These are phyloP conservation scores for Chrysolina americana DNA, from an alignment of 2,888 invertebrate genomes.

Conservation along the genomic window DNA sequence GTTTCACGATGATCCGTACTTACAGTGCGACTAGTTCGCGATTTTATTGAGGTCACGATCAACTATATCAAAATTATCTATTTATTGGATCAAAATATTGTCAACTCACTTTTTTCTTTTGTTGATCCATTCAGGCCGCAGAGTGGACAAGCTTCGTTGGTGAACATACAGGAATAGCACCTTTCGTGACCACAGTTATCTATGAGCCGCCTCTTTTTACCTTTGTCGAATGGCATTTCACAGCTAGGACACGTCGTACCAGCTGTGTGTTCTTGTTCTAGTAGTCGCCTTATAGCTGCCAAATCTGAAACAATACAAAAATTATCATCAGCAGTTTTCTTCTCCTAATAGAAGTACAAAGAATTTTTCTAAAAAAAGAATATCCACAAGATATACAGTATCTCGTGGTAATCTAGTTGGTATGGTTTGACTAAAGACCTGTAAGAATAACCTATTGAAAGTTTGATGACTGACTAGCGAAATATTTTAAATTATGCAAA, in stretches of 20 bases:
- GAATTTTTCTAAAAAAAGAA: no score
- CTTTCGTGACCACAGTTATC: slow-evolving; percentile 97
- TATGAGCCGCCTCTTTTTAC: slow-evolving; percentile 94
- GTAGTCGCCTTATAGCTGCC: slow-evolving; percentile 85
- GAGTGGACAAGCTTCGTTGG: slow-evolving; percentile 91
- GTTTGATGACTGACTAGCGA: no score
- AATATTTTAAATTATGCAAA: no score
- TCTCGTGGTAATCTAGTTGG: no score
- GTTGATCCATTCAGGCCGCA: slow-evolving; percentile 70
- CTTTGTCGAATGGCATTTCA: slow-evolving; percentile 96
- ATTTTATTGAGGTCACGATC: no score
- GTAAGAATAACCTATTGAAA: no score
- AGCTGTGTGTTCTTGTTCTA: slow-evolving; percentile 80
- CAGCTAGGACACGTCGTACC: slow-evolving; percentile 83
- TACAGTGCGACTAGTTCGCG: background rate
- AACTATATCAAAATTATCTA: background rate
- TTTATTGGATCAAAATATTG: background rate
- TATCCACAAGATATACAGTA: no score
- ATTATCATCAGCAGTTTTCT: background rate
- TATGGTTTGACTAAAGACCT: no score
- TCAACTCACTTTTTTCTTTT: slow-evolving; percentile 51
- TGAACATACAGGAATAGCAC: slow-evolving; percentile 95
- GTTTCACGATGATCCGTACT: no score
- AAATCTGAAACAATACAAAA: slow-evolving; percentile 76
- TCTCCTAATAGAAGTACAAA: background rate